Base-by-base conservation (phyloP, 2,888 invertebrate species). In the Monoplex corrugatus region DNA sequence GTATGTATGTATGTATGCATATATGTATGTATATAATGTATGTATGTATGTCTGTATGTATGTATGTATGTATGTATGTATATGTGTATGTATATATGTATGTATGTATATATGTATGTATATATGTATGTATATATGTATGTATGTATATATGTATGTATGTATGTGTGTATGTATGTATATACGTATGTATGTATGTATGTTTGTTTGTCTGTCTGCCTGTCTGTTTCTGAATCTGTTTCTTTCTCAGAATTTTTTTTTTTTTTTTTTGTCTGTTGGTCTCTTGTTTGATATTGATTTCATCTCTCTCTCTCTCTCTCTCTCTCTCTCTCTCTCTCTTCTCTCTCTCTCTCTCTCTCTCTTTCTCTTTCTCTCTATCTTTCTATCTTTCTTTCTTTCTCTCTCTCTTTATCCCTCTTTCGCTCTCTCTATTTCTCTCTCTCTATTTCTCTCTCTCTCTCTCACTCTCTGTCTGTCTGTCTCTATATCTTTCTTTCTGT, bases 21-120 rank as follows among this genome's bases (percentile, higher is more conserved):
- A n/a, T 68, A n/a, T 68, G 63, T 68, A n/a, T 68, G 63, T 68
- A n/a, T 68, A n/a, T 68, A n/a, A n/a, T 68, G 63, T 23, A n/a
- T 68, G 63, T 68, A n/a, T 68, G 63, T 68, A n/a, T 68, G 63
- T 68, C 23, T 68, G 63, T 68, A n/a, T 68, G 63, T 68, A n/a
- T 68, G 63, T 68, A n/a, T 68, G 63, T 68, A n/a, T 68, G 63
- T 68, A n/a, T 68, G 63, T 23, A n/a, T 68, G 63, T 68, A n/a
- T 68, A n/a, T 68, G 63, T 68, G 63, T 68, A n/a, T 68, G 63
- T 23, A n/a, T 68, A n/a, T 68, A n/a, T 68, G 63, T 68, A n/a
- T 68, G 63, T 68, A n/a, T 68, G 23, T 68, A n/a, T 68, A n/a
- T 68, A n/a, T 68, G 63, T 68, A n/a, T 68, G 63, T 68, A n/a